Percentiles rank a stretch among this genome's conserved stretches.
These are phyloP conservation scores for Apamea crenata DNA, from an alignment of 2,888 invertebrate genomes.

Conservation along the genomic window DNA sequence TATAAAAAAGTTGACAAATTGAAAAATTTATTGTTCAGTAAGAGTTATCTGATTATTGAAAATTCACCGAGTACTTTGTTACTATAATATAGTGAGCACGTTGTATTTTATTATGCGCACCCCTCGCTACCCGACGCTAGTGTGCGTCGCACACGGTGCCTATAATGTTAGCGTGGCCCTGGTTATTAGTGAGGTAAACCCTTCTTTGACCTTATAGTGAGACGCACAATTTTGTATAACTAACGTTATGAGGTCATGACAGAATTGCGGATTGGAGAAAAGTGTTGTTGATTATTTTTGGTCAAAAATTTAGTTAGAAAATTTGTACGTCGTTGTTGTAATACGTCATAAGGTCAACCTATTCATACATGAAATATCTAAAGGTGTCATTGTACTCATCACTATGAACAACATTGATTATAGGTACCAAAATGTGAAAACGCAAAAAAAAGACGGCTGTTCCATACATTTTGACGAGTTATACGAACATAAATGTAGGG, in stretches of 20 bases:
- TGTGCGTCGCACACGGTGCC: constrained; percentile 32
- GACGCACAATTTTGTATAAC: constrained; percentile 46
- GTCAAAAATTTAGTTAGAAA: not conserved
- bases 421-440: too few species aligned
- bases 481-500: too few species aligned
- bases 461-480: too few species aligned
- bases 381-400: too few species aligned
- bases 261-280: not conserved
- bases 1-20: too few species aligned
- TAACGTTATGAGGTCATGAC: constrained; percentile 36
- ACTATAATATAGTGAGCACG: constrained; percentile 11
- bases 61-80: not conserved
- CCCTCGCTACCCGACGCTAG: constrained; percentile 5
- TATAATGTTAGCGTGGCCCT: constrained; percentile 52
- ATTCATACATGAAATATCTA: too few species aligned
- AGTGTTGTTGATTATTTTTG: not conserved
- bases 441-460: too few species aligned
- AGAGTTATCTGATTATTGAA: not conserved
- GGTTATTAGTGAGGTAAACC: constrained; percentile 55
- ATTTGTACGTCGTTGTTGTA: too few species aligned
- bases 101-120: constrained; percentile 32
- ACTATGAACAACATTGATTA: too few species aligned
- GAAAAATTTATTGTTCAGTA: not conserved
- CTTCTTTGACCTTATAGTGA: constrained; percentile 51
- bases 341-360: too few species aligned